Percentiles rank a stretch among this genome's conserved stretches.
phyloP scores from a whole-genome alignment of 2,888 invertebrate species.

The Magallana nippona region DNA sequence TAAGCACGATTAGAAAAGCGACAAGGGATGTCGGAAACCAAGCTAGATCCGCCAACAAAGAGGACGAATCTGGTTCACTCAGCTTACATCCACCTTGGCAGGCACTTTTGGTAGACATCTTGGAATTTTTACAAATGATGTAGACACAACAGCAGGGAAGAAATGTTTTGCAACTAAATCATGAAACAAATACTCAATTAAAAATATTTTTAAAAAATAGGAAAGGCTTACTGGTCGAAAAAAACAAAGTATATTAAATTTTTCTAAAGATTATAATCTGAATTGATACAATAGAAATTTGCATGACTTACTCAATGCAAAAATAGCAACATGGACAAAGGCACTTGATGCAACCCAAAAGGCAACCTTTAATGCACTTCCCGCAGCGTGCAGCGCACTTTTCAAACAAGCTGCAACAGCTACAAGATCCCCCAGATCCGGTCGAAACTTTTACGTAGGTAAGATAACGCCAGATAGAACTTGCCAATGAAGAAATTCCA shows the following conservation, averaged over 20 bases:
- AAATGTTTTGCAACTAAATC: not conserved
- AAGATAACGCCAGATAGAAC: not conserved
- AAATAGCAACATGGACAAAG: not conserved
- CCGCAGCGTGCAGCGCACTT: not conserved
- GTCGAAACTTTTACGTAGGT: not conserved
- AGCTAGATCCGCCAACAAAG: not conserved
- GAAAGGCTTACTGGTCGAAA: too few relatives aligned
- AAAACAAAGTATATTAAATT: too few relatives aligned
- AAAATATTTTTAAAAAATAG: too few relatives aligned
- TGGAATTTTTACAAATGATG: not conserved
- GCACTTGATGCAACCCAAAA: not conserved
- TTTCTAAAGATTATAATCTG: too few relatives aligned
- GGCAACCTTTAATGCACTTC: not conserved
- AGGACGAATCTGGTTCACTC: not conserved
- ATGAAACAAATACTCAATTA: not conserved
- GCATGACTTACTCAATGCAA: not conserved
- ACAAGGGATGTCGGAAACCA: not conserved
- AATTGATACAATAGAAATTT: too few relatives aligned
- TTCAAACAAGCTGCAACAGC: not conserved
- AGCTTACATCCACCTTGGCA: too few relatives aligned
- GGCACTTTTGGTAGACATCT: not conserved
- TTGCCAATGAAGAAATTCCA: not conserved
- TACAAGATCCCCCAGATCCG: not conserved
- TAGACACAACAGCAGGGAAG: not conserved
- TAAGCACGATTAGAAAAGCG: not conserved